A percentile compares a stretch with the other conserved stretches of the same genome.
These are phyloP conservation scores for Platorchestia sp. DNA, from an alignment of 1,140 invertebrate genomes.

Conservation along the genomic window DNA sequence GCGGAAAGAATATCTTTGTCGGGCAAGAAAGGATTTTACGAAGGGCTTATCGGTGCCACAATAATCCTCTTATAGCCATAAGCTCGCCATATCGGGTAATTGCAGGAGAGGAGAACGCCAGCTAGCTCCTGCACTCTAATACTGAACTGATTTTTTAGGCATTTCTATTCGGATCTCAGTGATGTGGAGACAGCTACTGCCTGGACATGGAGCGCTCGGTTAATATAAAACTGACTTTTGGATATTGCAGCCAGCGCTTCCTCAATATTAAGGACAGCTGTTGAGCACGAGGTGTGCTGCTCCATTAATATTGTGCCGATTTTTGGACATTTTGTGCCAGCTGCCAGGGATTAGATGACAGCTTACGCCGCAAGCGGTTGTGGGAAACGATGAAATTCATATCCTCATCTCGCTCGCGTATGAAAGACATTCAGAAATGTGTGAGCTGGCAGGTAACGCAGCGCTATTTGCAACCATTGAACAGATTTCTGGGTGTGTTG, in stretches of 20 bases:
- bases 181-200: not conserved
- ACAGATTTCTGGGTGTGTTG: not conserved
- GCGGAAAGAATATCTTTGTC: not conserved
- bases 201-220: not conserved
- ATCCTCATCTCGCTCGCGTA: not conserved
- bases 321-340: not conserved
- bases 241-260: not conserved
- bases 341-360: not conserved
- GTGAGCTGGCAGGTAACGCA: not conserved
- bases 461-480: not conserved
- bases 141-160: not conserved
- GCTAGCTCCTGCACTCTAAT: not conserved
- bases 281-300: not conserved
- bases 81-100: not conserved
- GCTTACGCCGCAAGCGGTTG: not conserved
- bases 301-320: not conserved
- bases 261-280: not conserved
- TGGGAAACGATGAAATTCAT: not conserved
- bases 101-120: not conserved
- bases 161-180: not conserved
- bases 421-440: not conserved
- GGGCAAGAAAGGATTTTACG: not conserved
- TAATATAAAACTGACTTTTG: not conserved
- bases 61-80: not conserved
- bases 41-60: not conserved